These are phyloP conservation scores for Sphecodes monilicornis DNA, from an alignment of 2,888 invertebrate genomes.

Conservation along the genomic window DNA sequence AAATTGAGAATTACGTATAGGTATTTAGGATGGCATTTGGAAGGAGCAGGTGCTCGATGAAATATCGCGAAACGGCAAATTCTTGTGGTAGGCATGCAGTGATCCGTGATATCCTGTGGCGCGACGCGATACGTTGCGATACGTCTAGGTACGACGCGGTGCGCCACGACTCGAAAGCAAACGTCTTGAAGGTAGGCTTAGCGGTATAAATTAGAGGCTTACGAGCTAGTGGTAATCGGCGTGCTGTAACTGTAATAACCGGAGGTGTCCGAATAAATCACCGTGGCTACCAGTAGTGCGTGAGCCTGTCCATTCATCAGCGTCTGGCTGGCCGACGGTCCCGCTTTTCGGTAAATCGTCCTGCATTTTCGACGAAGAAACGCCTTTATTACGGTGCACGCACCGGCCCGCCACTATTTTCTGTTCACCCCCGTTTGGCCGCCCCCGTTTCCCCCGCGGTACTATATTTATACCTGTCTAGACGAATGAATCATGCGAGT, in stretches of 20 bases:
- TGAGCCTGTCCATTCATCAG: conserved; percentile 71
- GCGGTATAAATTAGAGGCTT: conserved; percentile 38
- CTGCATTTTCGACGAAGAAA: conserved; percentile 70
- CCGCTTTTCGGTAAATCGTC: conserved; percentile 69
- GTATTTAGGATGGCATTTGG: not conserved
- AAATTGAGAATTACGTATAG: not conserved
- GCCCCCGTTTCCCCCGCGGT: conserved; percentile 41
- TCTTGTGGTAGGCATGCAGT: not conserved
- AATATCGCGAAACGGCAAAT: not conserved
- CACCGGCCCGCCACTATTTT: conserved; percentile 49
- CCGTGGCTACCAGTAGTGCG: conserved; percentile 68
- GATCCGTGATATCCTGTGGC: not conserved
- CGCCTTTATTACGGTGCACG: conserved; percentile 70
- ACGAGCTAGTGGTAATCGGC: conserved; percentile 59
- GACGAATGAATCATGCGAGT: conserved; percentile 75
- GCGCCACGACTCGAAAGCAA: not conserved
- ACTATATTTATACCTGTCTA: conserved; percentile 75
- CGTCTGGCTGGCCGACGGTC: conserved; percentile 46
- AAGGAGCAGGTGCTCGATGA: not conserved
- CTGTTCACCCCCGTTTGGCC: conserved; percentile 39
- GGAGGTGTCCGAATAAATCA: conserved; percentile 63
- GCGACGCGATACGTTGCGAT: not conserved
- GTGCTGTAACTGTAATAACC: conserved; percentile 69
- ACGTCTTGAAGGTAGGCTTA: not conserved
- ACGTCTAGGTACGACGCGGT: not conserved